Evolutionary conservation across 2,113 vertebrate genomes (phyloP), one percentile per base, ranked within the genome.

Genomic region (Actenoides lindsayi): DNA sequence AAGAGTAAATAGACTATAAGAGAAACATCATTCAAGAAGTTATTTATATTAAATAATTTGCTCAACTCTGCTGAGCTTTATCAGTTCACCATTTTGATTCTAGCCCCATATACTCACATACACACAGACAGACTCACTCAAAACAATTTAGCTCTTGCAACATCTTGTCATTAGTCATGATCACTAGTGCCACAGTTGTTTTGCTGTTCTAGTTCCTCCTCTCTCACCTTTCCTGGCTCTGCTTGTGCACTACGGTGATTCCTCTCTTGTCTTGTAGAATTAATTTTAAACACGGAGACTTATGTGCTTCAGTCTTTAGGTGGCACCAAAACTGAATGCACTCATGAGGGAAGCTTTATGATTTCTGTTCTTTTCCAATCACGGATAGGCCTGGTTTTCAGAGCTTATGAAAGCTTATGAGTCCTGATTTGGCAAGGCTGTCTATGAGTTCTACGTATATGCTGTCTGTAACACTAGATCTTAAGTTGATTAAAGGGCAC

Each of bases 301-400:
- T 96, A 84, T 81, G 1, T 54, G 48, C 83, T 97, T 94, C 92
- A 95, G 96, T 96, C 95, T 96, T 96, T 96, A 96, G 96, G 71
- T 95, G 95, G 96, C 94, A 93, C 96, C 94, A 94, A 81, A 95
- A 97, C 92, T 91, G 94, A 97, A 87, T 89, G 73, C 89, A 92
- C 86, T 94, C 89, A 95, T 95, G 95, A 92, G 39, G 60, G 65
- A 93, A 75, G 65, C 69, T 81, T 86, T 81, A 67, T 80, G 83
- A 37, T 81, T 83, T 75, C 69, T 82, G 14, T 73, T 86, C 41
- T 93, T 65, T 94, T 65, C 37, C 75, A 73, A 30, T 57, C 53
- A 70, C 33, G 75, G 30, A 51, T 19, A 86, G 41, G 33, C 35
- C 20, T 27, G 7, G 0, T 48, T 70, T 90, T 71, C 21, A 41